Conservation (phyloP, 2,888 invertebrate genomes). For the Lepidochitona cinerea region DNA sequence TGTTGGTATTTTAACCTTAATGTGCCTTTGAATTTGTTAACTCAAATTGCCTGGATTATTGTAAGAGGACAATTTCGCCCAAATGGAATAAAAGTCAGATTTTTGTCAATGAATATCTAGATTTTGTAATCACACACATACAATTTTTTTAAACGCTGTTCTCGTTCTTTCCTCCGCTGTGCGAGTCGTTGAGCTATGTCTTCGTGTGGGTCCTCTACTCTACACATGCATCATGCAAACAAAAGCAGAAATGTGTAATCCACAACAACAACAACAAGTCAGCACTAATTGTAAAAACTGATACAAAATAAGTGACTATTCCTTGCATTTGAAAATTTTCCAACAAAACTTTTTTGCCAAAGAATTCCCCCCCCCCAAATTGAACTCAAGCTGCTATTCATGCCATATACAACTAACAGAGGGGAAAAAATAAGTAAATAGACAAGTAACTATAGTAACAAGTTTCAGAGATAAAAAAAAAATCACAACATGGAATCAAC, state of each 20-base stretch:
- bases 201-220: neutral
- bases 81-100: no score
- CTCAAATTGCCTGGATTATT: no score
- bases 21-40: no score
- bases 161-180: neutral
- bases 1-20: no score
- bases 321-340: neutral
- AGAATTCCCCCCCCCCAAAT: neutral
- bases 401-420: neutral
- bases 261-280: neutral
- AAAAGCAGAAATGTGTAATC: constrained; percentile 1
- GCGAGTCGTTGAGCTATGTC: neutral
- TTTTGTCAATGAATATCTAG: no score
- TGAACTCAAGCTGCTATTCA: neutral
- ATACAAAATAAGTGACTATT: neutral
- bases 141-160: constrained; percentile 15
- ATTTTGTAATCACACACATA: constrained; percentile 18
- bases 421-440: no score
- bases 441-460: no score
- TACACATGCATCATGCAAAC: constrained; percentile 14
- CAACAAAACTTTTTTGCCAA: neutral
- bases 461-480: no score
- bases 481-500: no score
- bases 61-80: no score
- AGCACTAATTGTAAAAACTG: neutral